Evolutionary conservation across 2,888 invertebrate genomes (phyloP).

Genomic region (Spodoptera exigua): DNA sequence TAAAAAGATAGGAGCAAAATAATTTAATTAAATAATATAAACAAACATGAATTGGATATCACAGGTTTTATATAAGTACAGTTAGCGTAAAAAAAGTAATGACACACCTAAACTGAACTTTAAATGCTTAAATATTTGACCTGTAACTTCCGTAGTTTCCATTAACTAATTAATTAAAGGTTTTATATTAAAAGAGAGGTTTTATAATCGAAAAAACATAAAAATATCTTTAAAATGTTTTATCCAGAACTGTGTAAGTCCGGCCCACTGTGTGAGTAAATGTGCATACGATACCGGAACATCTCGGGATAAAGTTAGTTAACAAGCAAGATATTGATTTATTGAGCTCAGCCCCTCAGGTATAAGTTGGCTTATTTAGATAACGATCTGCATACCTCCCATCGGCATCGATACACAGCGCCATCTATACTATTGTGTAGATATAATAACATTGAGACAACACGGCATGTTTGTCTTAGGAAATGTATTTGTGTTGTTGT

Average conservation of each 20-base stretch:
- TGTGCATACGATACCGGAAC: conserved; percentile 77
- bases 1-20: no score
- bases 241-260: conserved; percentile 9
- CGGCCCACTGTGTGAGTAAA: conserved; percentile 65
- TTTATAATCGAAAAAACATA: neutral
- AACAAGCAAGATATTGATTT: conserved; percentile 84
- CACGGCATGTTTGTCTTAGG: conserved; percentile 29
- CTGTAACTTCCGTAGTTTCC: no score
- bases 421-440: neutral
- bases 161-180: no score
- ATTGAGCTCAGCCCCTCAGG: conserved; percentile 76
- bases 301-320: conserved; percentile 82
- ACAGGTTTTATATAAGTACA: no score
- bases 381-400: conserved; percentile 32
- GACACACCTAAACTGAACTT: neutral
- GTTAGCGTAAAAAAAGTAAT: neutral
- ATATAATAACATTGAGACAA: conserved; percentile 12
- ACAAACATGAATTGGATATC: no score
- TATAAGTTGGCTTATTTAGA: conserved; percentile 66
- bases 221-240: conserved; percentile 3
- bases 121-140: no score
- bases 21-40: no score
- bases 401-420: neutral
- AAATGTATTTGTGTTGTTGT: conserved; percentile 6
- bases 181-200: no score